phyloP scores from a whole-genome alignment of 2,888 invertebrate genomes.

The Nebria salina region DNA sequence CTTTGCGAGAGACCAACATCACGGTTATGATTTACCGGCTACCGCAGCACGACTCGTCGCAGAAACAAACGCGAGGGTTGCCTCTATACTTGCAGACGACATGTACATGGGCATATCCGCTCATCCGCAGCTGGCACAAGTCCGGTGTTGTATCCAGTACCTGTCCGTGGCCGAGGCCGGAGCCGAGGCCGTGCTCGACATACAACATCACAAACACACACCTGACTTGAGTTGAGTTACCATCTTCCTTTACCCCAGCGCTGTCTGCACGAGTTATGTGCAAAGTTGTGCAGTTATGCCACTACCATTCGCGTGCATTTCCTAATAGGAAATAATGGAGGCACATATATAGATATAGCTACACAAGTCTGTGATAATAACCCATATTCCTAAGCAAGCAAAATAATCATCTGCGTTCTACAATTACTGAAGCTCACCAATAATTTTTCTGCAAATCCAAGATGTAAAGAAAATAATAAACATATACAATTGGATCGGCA shows the following conservation, averaged over 20 bases:
- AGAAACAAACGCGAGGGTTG: not conserved
- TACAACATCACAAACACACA: not conserved
- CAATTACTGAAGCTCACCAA: too few relatives aligned
- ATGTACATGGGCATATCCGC: not conserved
- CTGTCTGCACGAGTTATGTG: slow-evolving; percentile 10
- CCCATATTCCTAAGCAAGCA: not conserved
- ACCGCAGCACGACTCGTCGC: not conserved
- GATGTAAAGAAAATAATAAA: too few relatives aligned
- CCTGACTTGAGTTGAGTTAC: not conserved
- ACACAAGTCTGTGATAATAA: too few relatives aligned
- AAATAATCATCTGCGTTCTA: too few relatives aligned
- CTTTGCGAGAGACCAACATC: not conserved
- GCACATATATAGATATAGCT: not conserved
- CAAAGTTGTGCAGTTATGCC: slow-evolving; percentile 20
- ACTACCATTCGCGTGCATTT: slow-evolving; percentile 8
- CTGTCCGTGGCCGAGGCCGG: not conserved
- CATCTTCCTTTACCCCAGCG: not conserved
- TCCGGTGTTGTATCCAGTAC: not conserved
- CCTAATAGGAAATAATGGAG: slow-evolving; percentile 27
- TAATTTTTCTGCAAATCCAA: too few relatives aligned
- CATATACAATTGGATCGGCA: too few relatives aligned
- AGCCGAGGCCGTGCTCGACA: not conserved
- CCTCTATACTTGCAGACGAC: not conserved
- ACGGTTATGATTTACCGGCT: not conserved
- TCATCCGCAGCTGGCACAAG: slow-evolving; percentile 5